A percentile compares a stretch with the other conserved stretches of the same genome.
Evolutionary conservation across 2,888 invertebrate species (phyloP).

Genomic region (Eupsilia transversa): DNA sequence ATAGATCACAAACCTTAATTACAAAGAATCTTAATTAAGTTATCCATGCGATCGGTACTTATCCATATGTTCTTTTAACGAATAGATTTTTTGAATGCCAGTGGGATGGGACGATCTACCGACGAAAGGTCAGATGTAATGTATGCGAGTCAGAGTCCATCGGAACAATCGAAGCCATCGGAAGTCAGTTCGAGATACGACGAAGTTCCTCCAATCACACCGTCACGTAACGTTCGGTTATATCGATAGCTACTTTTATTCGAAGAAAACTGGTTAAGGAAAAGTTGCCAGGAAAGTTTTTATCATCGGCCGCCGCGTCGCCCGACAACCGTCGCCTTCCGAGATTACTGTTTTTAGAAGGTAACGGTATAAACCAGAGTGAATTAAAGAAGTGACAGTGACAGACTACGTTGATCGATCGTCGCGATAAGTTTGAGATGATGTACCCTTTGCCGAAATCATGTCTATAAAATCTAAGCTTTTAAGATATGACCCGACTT

Average conservation of each 20-base stretch:
- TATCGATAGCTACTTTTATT: slow-evolving; percentile 51
- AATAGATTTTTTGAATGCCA: slow-evolving; percentile 54
- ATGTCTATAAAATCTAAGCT: slow-evolving; percentile 38
- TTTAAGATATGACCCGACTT: slow-evolving; percentile 16
- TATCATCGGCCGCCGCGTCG: slow-evolving; percentile 47
- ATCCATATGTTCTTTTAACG: slow-evolving; percentile 46
- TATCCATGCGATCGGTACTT: slow-evolving; percentile 30
- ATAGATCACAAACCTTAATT: slow-evolving; percentile 48
- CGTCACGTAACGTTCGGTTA: slow-evolving; percentile 62
- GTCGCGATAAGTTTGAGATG: slow-evolving; percentile 47
- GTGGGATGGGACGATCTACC: slow-evolving; percentile 57
- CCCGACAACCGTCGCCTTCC: slow-evolving; percentile 47
- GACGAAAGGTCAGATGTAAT: slow-evolving; percentile 73
- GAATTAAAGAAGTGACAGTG: slow-evolving; percentile 62
- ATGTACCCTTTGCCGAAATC: slow-evolving; percentile 45
- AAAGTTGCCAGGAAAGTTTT: slow-evolving; percentile 62
- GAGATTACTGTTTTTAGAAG: slow-evolving; percentile 65
- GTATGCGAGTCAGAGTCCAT: slow-evolving; percentile 76
- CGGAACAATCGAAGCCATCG: slow-evolving; percentile 77
- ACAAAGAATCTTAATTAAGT: slow-evolving; percentile 61
- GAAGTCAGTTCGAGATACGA: slow-evolving; percentile 73
- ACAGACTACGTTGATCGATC: slow-evolving; percentile 63
- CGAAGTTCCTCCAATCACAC: slow-evolving; percentile 73
- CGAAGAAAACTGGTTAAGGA: slow-evolving; percentile 66
- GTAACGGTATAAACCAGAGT: slow-evolving; percentile 63